These are phyloP conservation scores for Sialis fuliginosa DNA, from an alignment of 2,888 invertebrate genomes.

Conservation along the genomic window DNA sequence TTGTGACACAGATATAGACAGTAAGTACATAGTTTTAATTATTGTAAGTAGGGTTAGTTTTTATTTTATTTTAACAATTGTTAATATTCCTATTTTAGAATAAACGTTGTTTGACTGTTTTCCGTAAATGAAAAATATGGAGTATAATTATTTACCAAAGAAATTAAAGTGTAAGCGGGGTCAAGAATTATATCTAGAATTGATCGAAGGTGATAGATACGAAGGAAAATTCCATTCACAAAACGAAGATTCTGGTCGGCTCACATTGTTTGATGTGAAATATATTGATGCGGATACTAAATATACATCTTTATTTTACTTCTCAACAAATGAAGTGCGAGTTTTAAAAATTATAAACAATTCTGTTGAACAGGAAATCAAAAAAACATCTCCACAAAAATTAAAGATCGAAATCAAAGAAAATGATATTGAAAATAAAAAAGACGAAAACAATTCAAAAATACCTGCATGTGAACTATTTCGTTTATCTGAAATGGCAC, in stretches of 20 bases:
- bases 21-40: no score
- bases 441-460: not conserved
- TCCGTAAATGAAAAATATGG: no score
- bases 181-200: not conserved
- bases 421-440: not conserved
- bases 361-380: not conserved
- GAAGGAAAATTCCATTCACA: not conserved
- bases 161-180: not conserved
- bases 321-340: not conserved
- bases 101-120: no score
- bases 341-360: not conserved
- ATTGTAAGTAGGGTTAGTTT: no score
- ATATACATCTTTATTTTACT: not conserved
- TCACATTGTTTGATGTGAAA: not conserved
- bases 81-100: no score
- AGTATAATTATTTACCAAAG: not conserved
- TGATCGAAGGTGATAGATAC: not conserved
- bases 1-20: no score
- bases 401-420: not conserved
- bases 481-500: not conserved
- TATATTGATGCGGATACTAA: not conserved
- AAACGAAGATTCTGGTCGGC: not conserved
- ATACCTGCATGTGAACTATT: not conserved
- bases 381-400: no score
- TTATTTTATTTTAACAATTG: no score